Evolutionary conservation across 2,797 vertebrate genomes (phyloP).

Genomic region (Ciconia nigra): DNA sequence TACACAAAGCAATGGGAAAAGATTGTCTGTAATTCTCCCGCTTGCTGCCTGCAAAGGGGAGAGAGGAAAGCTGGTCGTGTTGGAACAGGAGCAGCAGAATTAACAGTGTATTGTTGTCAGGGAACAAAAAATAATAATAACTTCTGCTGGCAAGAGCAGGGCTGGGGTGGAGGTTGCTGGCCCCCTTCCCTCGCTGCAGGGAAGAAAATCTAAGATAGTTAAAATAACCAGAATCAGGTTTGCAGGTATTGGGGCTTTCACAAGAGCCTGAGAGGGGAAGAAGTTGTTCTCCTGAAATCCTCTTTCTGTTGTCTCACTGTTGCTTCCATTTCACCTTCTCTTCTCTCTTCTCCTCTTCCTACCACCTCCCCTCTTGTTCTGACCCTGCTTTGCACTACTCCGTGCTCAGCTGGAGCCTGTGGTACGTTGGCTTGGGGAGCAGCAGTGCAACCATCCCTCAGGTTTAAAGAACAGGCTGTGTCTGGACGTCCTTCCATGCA

Average conservation of each 20-base stretch:
- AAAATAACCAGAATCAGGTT: conserved; percentile 42
- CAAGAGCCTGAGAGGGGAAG: neutral
- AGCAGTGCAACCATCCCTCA: neutral
- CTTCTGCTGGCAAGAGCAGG: conserved; percentile 30
- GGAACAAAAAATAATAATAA: conserved; percentile 25
- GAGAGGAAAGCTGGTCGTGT: conserved; percentile 49
- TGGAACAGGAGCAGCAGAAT: conserved; percentile 54
- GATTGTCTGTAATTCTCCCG: conserved; percentile 8
- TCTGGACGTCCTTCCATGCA: neutral
- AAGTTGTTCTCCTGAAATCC: neutral
- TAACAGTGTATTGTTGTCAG: conserved; percentile 59
- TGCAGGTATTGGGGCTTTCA: neutral
- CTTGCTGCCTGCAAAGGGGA: conserved; percentile 3
- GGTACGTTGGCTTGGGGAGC: neutral
- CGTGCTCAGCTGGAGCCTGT: neutral
- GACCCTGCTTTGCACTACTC: neutral
- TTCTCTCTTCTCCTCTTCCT: neutral
- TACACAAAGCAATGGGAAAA: neutral
- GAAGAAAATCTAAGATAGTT: conserved; percentile 48
- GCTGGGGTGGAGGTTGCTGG: conserved; percentile 55
- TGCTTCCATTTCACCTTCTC: neutral
- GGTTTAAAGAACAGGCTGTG: neutral
- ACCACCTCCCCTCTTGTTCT: neutral
- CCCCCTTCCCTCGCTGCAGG: conserved; percentile 43
- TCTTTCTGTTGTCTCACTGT: neutral